Evolutionary conservation across 1,140 invertebrate species (phyloP).

Genomic region (Battus philenor): DNA sequence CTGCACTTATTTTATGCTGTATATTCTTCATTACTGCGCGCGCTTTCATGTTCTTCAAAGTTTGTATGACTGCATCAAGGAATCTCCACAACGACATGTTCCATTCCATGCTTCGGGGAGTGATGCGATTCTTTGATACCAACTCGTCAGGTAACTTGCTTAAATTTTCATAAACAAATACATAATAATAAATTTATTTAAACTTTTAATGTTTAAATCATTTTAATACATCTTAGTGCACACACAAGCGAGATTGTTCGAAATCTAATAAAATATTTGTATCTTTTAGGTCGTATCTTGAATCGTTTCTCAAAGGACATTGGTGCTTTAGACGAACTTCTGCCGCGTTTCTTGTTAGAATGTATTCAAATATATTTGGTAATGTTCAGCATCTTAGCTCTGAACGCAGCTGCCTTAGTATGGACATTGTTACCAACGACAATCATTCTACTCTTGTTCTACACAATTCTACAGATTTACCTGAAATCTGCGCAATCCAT

Average conservation of each 20-base stretch:
- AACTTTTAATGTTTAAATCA: too few relatives aligned
- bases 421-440: slow-evolving; percentile 84
- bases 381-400: slow-evolving; percentile 78
- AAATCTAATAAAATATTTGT: slow-evolving; percentile 8
- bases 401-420: slow-evolving; percentile 85
- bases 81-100: slow-evolving; percentile 92
- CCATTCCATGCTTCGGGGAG: slow-evolving; percentile 81
- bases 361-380: slow-evolving; percentile 83
- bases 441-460: slow-evolving; percentile 82
- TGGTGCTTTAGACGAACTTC: slow-evolving; percentile 87
- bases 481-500: slow-evolving; percentile 89
- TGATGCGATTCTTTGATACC: slow-evolving; percentile 90
- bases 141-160: slow-evolving; percentile 83
- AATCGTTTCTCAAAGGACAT: slow-evolving; percentile 87
- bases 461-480: slow-evolving; percentile 85
- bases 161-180: slow-evolving; percentile 19
- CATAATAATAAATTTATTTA: too few relatives aligned
- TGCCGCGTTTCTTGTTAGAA: slow-evolving; percentile 88
- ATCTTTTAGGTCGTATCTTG: slow-evolving; percentile 78
- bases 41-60: slow-evolving; percentile 84
- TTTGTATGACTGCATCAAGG: slow-evolving; percentile 88
- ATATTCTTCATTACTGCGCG: slow-evolving; percentile 77
- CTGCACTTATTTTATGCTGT: slow-evolving; percentile 61
- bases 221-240: too few relatives aligned
- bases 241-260: too few relatives aligned